Evolutionary conservation across 2,888 invertebrate species (phyloP), one percentile per base, ranked within the genome.

Genomic region (Drosophila dives): DNA sequence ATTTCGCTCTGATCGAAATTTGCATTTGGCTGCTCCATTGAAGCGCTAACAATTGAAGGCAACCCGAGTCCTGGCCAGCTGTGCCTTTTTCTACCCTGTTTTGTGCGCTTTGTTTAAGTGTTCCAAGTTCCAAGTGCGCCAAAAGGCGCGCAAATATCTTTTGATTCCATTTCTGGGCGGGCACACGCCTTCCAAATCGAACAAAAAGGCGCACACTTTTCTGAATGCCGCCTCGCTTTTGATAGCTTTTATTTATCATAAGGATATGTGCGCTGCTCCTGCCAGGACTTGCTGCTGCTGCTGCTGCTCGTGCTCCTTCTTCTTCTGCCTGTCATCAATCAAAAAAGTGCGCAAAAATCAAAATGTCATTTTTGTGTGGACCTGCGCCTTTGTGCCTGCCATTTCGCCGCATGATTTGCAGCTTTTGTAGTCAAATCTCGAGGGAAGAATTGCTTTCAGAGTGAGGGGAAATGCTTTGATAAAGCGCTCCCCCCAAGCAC

Each of bases 341-440:
- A 90, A 90, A 87, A 87, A 89, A 83, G 88, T 84, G 86, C 87
- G 84, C 86, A 84, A 91, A 91, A 91, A 91, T 91, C 89, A 91
- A 91, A 91, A 90, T 85, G 83, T 81, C 81, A 91, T 80, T 73
- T 61, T 53, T 64, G 26, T 50, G 56, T 54, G 58, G 58, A 63
- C 38, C 56, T 60, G 58, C 49, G 62, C 26, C 61, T 60, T 64
- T 63, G 60, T 63, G 51, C 55, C 48, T 66, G 71, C 69, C 85
- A 74, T 77, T 77, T 77, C 55, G 68, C 60, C 62, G 72, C 65
- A 45, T 64, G 66, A 62, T 67, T 70, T 62, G 51, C 51, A 23
- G 66, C 64, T 72, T 78, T 71, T 71, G 74, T 77, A 64, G 36
- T 68, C 23, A 29, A 63, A 63, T 68, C 73, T 56, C 48, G 33